phyloP scores from a whole-genome alignment of 2,797 vertebrate genomes.

The Oreonectes daqikongensis region DNA sequence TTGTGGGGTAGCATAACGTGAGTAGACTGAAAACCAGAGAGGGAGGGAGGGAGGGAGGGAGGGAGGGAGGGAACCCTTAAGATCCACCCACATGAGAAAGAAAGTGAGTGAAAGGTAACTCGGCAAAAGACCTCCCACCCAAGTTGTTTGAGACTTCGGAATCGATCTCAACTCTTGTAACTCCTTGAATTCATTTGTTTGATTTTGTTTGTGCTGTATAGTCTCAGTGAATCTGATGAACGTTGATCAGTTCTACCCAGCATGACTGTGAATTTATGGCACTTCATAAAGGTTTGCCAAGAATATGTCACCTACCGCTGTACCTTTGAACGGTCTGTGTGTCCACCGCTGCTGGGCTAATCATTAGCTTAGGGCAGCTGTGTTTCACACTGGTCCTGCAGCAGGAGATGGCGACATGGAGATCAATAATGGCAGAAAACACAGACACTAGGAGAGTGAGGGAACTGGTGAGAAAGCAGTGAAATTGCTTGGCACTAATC shows the following conservation, averaged over 20 bases:
- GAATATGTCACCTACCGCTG: background rate
- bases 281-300: constrained; percentile 1
- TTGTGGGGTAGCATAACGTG: constrained; percentile 59
- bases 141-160: background rate
- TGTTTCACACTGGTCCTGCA: constrained; percentile 33
- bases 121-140: background rate
- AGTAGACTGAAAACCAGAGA: constrained; percentile 63
- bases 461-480: background rate
- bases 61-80: constrained; percentile 59
- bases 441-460: background rate
- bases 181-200: background rate
- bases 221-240: background rate
- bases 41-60: constrained; percentile 63
- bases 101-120: constrained; percentile 37
- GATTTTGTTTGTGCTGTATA: background rate
- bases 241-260: background rate
- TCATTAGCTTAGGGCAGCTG: constrained; percentile 42
- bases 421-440: constrained; percentile 37
- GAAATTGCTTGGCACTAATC: background rate
- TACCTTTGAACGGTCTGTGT: constrained; percentile 40
- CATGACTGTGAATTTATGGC: background rate
- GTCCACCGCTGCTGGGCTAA: constrained; percentile 37
- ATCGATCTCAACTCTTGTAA: background rate
- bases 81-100: constrained; percentile 57
- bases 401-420: constrained; percentile 18